A percentile compares a stretch with the other conserved stretches of the same genome.
phyloP scores from a whole-genome alignment of 2,113 vertebrate species.

The Actenoides lindsayi region DNA sequence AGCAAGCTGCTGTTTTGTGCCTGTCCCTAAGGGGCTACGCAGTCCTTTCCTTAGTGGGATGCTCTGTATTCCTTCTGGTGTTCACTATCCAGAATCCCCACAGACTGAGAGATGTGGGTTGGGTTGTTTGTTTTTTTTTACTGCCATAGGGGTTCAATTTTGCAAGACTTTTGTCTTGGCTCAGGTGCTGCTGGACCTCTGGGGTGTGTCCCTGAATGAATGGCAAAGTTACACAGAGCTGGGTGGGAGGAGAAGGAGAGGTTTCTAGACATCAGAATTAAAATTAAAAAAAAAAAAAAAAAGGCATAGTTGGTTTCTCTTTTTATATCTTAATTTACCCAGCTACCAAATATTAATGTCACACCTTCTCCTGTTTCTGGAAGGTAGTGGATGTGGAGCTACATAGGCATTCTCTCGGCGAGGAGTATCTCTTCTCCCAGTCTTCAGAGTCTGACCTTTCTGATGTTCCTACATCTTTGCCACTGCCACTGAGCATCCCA shows the following conservation, averaged over 20 bases:
- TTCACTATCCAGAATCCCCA: not conserved
- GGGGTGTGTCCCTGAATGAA: not conserved
- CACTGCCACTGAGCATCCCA: constrained; percentile 72
- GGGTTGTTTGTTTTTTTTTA: not conserved
- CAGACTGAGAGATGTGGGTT: not conserved
- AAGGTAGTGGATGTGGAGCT: constrained; percentile 98
- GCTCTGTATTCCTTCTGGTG: not conserved
- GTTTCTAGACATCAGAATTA: not conserved
- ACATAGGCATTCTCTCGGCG: constrained; percentile 89
- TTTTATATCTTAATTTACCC: not conserved
- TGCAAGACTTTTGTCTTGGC: not conserved
- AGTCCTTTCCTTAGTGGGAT: not conserved
- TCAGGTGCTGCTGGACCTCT: not conserved
- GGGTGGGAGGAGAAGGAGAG: not conserved
- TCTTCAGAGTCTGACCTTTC: constrained; percentile 76
- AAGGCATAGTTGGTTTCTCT: not conserved
- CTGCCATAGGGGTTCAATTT: fast-evolving
- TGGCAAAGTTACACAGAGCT: not conserved
- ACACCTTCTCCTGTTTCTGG: not conserved
- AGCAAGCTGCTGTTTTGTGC: not conserved
- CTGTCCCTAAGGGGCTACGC: not conserved
- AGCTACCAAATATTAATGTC: not conserved
- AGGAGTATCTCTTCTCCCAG: constrained; percentile 83
- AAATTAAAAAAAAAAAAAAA: not conserved
- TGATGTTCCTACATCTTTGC: constrained; percentile 69